These are phyloP conservation scores for Caenorhabditis angaria DNA, from an alignment of 2,888 invertebrate genomes.

Conservation along the genomic window DNA sequence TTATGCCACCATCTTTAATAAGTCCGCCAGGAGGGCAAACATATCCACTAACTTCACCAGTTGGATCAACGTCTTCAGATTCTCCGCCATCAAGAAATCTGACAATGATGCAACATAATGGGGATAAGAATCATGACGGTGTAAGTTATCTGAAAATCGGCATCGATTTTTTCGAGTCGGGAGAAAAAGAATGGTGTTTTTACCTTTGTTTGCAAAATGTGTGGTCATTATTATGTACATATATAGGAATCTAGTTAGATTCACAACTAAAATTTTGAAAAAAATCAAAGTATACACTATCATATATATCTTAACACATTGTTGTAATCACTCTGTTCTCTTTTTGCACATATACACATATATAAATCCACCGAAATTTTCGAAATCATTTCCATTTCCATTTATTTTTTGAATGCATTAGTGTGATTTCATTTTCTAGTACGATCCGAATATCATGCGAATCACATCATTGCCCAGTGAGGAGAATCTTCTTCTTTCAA, in stretches of 20 bases:
- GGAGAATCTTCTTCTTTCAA: conserved; percentile 14
- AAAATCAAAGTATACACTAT: too few species aligned
- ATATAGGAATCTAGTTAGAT: background rate
- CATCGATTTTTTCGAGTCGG: background rate
- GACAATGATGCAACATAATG: conserved; percentile 41
- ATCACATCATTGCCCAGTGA: background rate
- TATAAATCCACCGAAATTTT: background rate
- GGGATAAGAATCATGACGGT: conserved; percentile 49
- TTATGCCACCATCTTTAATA: conserved; percentile 38
- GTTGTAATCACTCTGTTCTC: conserved; percentile 1
- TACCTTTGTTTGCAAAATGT: conserved; percentile 2
- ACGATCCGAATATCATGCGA: conserved; percentile 54
- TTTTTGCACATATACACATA: background rate
- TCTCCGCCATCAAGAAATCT: conserved; percentile 47
- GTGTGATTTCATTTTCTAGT: conserved; percentile 38
- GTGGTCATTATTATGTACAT: background rate
- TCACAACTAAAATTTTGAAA: background rate
- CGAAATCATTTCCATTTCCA: background rate
- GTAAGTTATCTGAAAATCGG: too few species aligned
- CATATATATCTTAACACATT: background rate
- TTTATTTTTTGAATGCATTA: background rate
- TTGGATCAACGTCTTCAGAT: conserved; percentile 48
- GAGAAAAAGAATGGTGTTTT: background rate
- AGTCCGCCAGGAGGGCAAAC: conserved; percentile 41
- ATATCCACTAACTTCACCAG: conserved; percentile 51